Evolutionary conservation across 2,113 vertebrate species (phyloP), one percentile per base, ranked within the genome.

Genomic region (Monopterus albus): DNA sequence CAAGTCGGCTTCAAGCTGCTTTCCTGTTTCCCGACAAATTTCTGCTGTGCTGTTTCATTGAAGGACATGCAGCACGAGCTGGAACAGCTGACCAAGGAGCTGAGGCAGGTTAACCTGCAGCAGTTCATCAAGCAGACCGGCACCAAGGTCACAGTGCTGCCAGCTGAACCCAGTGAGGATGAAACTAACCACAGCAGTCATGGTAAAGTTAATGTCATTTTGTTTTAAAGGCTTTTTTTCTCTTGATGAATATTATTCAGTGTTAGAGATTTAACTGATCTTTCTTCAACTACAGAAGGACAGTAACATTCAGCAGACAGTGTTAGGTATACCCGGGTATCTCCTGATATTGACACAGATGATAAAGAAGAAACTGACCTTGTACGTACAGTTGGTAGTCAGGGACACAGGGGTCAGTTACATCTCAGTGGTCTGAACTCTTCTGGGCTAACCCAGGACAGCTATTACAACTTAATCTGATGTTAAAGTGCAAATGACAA

Each of bases 51-150:
- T 67, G 46, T 74, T 74, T 81, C 8, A 20, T 53, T 79, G 51
- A 73, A 99, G 98, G 96, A 98, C 82, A 96, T 94, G 91, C 97
- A 99, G 35, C 95, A 96, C 23, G 96, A 99, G 67, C 91, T 99
- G 90, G 96, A 99, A 83, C 97, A 96, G 83, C 80, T 99, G 90
- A 99, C 98, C 6, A 99, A 98, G 90, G 97, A 99, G 92, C 92
- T 99, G 75, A 93, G 98, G 46, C 98, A 99, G 80, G 98, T 99
- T 28, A 99, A 99, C 65, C 95, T 98, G 55, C 97, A 99, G 70
- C 97, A 98, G 87, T 99, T 99, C 79, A 98, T 99, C 89, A 96
- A 96, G 91, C 97, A 99, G 78, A 99, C 98, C 0, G 98, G 98
- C 75, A 97, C 98, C 0, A 99, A 98, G 87, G 98, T 99, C 39